Conservation (phyloP, 2,888 invertebrate genomes). For the Cartodere bifasciata region DNA sequence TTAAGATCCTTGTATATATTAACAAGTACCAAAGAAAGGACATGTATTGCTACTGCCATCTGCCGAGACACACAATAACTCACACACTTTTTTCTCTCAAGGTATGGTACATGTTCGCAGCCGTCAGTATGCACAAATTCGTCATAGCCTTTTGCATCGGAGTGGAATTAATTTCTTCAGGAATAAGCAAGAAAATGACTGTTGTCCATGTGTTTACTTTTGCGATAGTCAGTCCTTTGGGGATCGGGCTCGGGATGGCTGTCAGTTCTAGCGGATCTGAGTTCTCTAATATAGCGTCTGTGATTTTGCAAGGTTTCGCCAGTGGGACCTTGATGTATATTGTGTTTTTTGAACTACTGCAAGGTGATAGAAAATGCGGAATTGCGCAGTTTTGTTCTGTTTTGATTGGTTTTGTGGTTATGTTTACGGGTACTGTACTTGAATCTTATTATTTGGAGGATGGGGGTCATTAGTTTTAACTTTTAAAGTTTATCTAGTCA, state of each 20-base stretch:
- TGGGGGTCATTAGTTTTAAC: no score
- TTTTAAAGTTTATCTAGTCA: no score
- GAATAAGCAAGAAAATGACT: conserved; percentile 48
- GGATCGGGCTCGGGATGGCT: conserved; percentile 61
- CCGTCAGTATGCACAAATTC: conserved; percentile 73
- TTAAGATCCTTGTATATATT: no score
- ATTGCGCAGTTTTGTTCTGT: conserved; percentile 53
- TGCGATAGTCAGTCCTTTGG: conserved; percentile 67
- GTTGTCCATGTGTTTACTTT: conserved; percentile 61
- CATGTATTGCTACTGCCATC: no score
- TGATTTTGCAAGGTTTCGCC: conserved; percentile 70
- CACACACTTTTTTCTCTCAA: no score
- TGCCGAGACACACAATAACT: no score
- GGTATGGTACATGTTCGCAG: conserved; percentile 72
- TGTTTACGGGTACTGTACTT: no score
- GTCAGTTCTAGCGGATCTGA: conserved; percentile 47
- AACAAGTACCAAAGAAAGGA: no score
- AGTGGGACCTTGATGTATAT: conserved; percentile 89
- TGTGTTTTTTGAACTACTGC: conserved; percentile 91
- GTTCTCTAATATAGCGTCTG: conserved; percentile 48
- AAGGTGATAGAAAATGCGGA: conserved; percentile 43
- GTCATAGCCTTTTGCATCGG: conserved; percentile 84
- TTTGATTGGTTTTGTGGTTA: conserved; percentile 53
- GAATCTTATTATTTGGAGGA: no score
- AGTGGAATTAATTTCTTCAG: conserved; percentile 63